Evolutionary conservation across 2,113 vertebrate species (phyloP).

Genomic region (Saimiri boliviensis): DNA sequence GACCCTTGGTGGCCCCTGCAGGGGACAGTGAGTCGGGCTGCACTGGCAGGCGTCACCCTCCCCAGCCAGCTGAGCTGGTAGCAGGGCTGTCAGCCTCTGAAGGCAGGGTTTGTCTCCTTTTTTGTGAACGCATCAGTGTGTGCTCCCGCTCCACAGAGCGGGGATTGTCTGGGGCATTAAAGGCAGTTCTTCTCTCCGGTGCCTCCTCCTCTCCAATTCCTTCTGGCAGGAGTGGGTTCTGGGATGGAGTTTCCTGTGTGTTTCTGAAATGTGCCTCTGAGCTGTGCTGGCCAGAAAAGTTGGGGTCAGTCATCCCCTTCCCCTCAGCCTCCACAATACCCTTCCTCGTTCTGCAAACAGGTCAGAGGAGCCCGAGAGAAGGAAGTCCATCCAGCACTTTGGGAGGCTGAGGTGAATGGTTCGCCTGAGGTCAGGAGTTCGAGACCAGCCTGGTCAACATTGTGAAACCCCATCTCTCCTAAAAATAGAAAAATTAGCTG

Average conservation of each 20-base stretch:
- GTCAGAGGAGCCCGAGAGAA: not conserved
- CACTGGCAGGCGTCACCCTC: not conserved
- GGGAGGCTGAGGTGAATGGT: no score
- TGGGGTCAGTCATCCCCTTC: accelerated
- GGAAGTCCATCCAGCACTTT: not conserved
- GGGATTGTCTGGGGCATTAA: slow-evolving; percentile 47
- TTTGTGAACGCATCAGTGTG: slow-evolving; percentile 12
- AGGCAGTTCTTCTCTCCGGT: slow-evolving; percentile 13
- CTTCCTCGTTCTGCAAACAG: accelerated
- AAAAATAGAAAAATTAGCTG: no score
- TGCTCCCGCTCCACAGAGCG: slow-evolving; percentile 34
- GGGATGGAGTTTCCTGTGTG: slow-evolving; percentile 4
- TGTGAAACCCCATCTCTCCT: no score
- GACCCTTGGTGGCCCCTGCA: not conserved
- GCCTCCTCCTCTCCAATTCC: not conserved
- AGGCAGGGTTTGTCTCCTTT: slow-evolving; percentile 62
- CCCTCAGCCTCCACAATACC: not conserved
- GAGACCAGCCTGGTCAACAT: no score
- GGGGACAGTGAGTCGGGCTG: not conserved
- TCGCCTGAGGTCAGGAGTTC: no score
- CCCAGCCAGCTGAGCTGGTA: slow-evolving; percentile 49
- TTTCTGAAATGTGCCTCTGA: not conserved
- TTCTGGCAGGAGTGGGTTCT: not conserved
- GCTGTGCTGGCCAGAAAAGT: not conserved
- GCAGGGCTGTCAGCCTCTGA: slow-evolving; percentile 49